Percentiles rank a stretch among this genome's conserved stretches.
phyloP scores from a whole-genome alignment of 2,797 vertebrate genomes.

The Thunnus albacares region DNA sequence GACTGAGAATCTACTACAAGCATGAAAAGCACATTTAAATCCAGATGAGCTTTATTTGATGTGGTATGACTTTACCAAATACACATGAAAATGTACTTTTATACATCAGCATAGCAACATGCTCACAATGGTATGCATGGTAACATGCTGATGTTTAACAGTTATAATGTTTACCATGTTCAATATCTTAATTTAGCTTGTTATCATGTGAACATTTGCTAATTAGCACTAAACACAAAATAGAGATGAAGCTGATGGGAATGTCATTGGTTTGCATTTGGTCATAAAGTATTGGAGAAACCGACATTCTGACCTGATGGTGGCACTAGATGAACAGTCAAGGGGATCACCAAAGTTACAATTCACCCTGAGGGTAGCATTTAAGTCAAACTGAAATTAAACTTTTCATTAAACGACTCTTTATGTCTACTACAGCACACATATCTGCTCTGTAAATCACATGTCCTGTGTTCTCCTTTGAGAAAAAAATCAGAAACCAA shows the following conservation, averaged over 20 bases:
- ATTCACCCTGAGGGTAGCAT: no score
- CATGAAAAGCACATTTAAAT: slow-evolving; percentile 2
- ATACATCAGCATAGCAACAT: not conserved
- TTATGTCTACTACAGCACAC: no score
- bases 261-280: not conserved
- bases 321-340: not conserved
- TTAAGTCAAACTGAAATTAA: no score
- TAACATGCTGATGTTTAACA: not conserved
- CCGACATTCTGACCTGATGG: not conserved
- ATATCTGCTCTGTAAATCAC: no score
- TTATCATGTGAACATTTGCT: no score
- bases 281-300: not conserved
- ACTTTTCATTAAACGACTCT: no score
- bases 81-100: not conserved
- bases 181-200: no score
- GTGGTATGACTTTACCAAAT: not conserved
- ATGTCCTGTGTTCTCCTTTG: no score
- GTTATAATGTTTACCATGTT: not conserved
- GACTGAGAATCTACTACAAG: slow-evolving; percentile 5
- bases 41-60: slow-evolving; percentile 16
- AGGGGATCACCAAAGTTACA: no score
- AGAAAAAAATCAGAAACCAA: no score
- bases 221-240: no score
- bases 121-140: not conserved
- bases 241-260: not conserved